Evolutionary conservation across 2,113 vertebrate genomes (phyloP).

Genomic region (Tichodroma muraria): DNA sequence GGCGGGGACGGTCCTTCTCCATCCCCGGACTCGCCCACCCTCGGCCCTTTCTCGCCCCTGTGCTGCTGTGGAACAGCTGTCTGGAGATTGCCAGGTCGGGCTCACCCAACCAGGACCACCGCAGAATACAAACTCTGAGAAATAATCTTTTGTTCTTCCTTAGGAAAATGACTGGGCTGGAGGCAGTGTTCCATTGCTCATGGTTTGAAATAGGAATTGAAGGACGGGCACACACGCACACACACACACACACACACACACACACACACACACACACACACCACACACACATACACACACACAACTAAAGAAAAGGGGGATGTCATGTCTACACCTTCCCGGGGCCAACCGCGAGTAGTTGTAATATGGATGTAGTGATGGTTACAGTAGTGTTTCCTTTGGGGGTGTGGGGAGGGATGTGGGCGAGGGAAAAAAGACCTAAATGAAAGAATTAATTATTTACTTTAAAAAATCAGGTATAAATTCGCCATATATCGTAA

Average conservation of each 20-base stretch:
- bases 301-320: not conserved
- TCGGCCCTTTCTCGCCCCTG: not conserved
- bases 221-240: too few relatives aligned
- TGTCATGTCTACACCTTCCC: slow-evolving; percentile 23
- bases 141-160: not conserved
- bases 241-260: not conserved
- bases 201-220: not conserved
- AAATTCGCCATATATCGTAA: slow-evolving; percentile 54
- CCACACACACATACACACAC: not conserved
- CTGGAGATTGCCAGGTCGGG: not conserved
- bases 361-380: slow-evolving; percentile 12
- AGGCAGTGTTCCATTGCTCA: not conserved
- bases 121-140: not conserved
- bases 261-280: not conserved
- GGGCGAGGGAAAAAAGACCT: not conserved
- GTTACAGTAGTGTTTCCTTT: not conserved
- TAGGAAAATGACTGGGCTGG: not conserved
- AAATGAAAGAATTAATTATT: not conserved
- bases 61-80: slow-evolving; percentile 1
- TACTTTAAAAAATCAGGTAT: slow-evolving; percentile 38
- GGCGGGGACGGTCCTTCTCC: not conserved
- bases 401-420: not conserved
- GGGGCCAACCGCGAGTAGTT: slow-evolving; percentile 5
- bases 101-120: slow-evolving; percentile 7
- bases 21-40: not conserved